Evolutionary conservation across 2,888 invertebrate genomes (phyloP), one percentile per base, ranked within the genome.

Genomic region (Actias luna): DNA sequence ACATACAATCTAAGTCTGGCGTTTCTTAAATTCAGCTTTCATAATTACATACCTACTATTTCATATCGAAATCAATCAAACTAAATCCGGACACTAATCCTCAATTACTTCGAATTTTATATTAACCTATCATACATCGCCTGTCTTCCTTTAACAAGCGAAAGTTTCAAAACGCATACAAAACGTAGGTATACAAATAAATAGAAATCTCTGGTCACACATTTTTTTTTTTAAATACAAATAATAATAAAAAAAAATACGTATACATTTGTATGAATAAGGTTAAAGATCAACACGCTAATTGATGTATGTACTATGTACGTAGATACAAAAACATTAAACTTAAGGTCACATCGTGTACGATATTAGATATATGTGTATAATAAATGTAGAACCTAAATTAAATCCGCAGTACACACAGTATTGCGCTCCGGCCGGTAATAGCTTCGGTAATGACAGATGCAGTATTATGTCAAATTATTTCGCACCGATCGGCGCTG

Each of bases 401-500:
- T 75, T 78, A 78, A 79, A 73, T 64, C 62, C 58, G 62, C 67
- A n/a, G n/a, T n/a, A n/a, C n/a, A 64, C 64, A 65, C 65, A 35
- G 42, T 59, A 74, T 72, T 74, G 80, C 79, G 75, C 82, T 75
- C 74, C 73, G 52, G 65, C 68, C 65, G 63, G 79, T 86, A 85
- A 88, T 83, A 77, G 73, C 73, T 55, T 57, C 64, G 63, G 76
- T 89, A 89, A 89, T 90, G 87, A 87, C 80, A 68, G 80, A 77
- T 80, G 83, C 72, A 82, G 84, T 84, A 86, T 90, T 89, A 91
- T 87, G 88, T 91, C 90, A 87, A 91, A 92, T 92, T 91, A 89
- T 90, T 89, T 87, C 84, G 88, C 84, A 83, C 83, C 81, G 85
- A 90, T 90, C 82, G 86, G 80, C n/a, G n/a, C 85, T 90, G 89